phyloP scores from a whole-genome alignment of 1,140 invertebrate species.

The Copidosoma floridanum region DNA sequence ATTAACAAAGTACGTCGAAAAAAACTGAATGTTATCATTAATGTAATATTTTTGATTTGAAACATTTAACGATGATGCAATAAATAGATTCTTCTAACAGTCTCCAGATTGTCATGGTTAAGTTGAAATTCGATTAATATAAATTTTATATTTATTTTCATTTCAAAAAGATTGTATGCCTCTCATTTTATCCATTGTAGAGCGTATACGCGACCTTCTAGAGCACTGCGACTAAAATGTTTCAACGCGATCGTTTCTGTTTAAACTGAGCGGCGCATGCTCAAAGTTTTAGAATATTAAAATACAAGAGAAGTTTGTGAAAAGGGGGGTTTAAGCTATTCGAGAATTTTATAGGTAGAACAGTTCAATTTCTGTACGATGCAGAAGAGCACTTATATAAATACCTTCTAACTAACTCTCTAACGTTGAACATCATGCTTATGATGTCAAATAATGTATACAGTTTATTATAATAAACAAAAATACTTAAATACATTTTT shows the following conservation, averaged over 20 bases:
- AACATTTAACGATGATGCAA: too few relatives aligned
- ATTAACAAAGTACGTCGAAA: too few relatives aligned
- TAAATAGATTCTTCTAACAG: not conserved
- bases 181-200: not conserved
- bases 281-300: not conserved
- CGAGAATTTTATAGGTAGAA: not conserved
- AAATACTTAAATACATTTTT: too few relatives aligned
- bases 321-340: too few relatives aligned
- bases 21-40: too few relatives aligned
- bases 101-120: too few relatives aligned
- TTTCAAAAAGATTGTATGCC: not conserved
- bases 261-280: constrained; percentile 8
- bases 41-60: too few relatives aligned
- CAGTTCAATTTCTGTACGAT: not conserved
- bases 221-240: not conserved
- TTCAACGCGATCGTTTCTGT: not conserved
- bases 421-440: too few relatives aligned
- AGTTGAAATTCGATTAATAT: not conserved
- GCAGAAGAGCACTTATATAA: too few relatives aligned
- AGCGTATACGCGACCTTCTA: not conserved
- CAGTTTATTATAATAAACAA: too few relatives aligned
- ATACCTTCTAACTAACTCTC: too few relatives aligned
- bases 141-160: not conserved
- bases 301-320: not conserved
- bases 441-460: too few relatives aligned